Conservation (phyloP, 2,113 vertebrate species). For the Barnardius zonarius region DNA sequence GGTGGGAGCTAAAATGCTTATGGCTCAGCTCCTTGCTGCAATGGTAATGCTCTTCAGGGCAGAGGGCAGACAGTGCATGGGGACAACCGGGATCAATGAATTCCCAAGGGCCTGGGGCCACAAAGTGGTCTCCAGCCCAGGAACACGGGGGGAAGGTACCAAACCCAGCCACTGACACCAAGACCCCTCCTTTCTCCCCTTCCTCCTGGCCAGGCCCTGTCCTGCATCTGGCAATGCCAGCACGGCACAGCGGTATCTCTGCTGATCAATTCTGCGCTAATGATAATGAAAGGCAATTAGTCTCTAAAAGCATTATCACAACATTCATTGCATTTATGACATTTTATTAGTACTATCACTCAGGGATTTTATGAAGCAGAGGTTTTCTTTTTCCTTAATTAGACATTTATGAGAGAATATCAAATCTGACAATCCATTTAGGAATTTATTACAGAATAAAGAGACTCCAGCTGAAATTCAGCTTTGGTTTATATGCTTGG, state of each 20-base stretch:
- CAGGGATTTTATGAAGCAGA: constrained; percentile 18
- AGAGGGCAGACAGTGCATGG: accelerated
- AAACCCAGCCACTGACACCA: not conserved
- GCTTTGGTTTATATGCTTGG: not conserved
- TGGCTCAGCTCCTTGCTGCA: not conserved
- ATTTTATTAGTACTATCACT: constrained; percentile 28
- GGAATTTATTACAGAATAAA: constrained; percentile 51
- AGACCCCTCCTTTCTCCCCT: not conserved
- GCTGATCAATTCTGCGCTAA: constrained; percentile 16
- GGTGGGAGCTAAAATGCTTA: not conserved
- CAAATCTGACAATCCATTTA: constrained; percentile 6
- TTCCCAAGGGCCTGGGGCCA: not conserved
- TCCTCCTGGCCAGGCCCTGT: not conserved
- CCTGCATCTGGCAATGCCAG: not conserved
- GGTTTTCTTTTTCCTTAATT: constrained; percentile 26
- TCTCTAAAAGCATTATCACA: constrained; percentile 22
- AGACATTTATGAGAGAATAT: constrained; percentile 20
- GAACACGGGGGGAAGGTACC: not conserved
- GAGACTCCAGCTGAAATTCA: constrained; percentile 2
- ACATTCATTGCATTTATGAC: not conserved
- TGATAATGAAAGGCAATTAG: constrained; percentile 51
- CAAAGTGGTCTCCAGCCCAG: not conserved
- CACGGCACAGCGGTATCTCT: accelerated
- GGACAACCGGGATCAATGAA: not conserved
- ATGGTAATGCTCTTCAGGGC: accelerated